These are phyloP conservation scores for Prinia subflava DNA, from an alignment of 2,113 vertebrate species.

Conservation along the genomic window DNA sequence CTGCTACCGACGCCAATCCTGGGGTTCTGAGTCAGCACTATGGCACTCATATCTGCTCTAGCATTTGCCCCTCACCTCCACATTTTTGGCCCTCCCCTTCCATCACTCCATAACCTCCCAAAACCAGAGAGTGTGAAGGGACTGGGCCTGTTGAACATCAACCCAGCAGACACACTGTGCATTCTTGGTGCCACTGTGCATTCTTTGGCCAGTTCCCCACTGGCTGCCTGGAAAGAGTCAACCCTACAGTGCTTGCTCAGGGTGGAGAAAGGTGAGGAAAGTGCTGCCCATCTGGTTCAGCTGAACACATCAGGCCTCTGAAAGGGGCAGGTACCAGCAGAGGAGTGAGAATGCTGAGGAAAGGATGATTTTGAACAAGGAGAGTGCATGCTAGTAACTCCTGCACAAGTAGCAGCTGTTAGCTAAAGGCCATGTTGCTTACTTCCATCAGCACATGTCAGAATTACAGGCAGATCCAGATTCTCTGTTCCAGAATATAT, in stretches of 20 bases:
- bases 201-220: background rate
- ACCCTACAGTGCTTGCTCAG: rapidly evolving
- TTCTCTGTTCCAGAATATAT: background rate
- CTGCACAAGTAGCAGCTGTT: background rate
- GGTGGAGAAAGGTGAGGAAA: background rate
- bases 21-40: background rate
- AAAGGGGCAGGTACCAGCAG: background rate
- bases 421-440: background rate
- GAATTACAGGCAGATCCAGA: background rate
- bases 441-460: background rate
- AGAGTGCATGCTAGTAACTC: background rate
- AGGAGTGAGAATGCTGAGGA: background rate
- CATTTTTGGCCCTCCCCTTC: background rate
- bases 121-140: background rate
- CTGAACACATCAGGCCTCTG: background rate
- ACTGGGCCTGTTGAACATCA: background rate
- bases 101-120: background rate
- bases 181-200: rapidly evolving
- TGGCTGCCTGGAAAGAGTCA: background rate
- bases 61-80: background rate
- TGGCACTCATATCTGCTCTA: rapidly evolving
- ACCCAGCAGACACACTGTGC: background rate
- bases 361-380: background rate
- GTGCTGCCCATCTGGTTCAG: background rate
- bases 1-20: background rate